Base-by-base conservation (phyloP, 2,113 vertebrate species). In the Labeo catla region DNA sequence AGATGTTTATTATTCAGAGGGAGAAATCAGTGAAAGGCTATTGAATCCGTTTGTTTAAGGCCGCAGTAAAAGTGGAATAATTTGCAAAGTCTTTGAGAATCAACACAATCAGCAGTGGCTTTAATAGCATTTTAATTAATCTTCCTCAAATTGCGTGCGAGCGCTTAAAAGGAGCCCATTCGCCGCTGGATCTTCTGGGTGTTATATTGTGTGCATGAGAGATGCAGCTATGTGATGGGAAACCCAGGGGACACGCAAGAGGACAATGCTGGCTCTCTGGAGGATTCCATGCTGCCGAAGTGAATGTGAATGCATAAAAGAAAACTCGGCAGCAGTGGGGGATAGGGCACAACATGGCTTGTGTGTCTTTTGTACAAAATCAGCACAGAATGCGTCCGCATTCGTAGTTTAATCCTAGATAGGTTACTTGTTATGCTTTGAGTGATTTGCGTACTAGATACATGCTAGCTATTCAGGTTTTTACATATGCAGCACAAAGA, bases 251-350 rank as follows among this genome's bases (percentile, higher is more conserved):
- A 95, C 92, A 89, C 85, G 87, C 87, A 84, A 86, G 90, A 94
- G 92, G 91, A 95, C 95, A 95, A 94, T 94, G 90, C 90, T 88
- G 92, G 91, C 93, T 94, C 94, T 91, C 87, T 93, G 94, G 95
- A 93, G 90, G 89, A 93, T 94, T 95, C 94, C 92, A 94, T 94
- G 93, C 94, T 93, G 93, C 92, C 92, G 93, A 93, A 95, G 92
- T 93, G 93, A 93, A 95, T 94, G 93, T 93, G 93, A 95, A 95
- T 94, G 92, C 91, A 94, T 94, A 93, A 94, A 95, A 91, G 89
- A 93, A 91, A 93, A 93, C 76, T 92, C 45, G 9, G 81, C 86
- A 85, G 47, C 74, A 76, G 81, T 39, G 23, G 65, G 63, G 78
- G 84, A 84, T 57, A 85, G 79, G 90, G 88, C 86, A 90, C 85